Base-by-base conservation (phyloP, 2,797 vertebrate species). In the Onychomys leucogaster region DNA sequence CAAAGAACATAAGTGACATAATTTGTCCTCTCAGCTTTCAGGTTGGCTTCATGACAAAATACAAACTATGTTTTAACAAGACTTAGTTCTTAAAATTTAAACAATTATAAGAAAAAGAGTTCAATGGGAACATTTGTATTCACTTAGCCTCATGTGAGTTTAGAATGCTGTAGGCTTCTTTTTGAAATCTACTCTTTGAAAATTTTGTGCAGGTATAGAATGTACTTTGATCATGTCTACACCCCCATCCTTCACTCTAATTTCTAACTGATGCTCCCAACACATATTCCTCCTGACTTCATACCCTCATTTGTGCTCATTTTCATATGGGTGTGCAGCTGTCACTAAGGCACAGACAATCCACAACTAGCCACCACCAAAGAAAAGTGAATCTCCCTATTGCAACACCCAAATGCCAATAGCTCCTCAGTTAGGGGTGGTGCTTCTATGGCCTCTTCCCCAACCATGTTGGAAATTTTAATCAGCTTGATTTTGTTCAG, bases 1-100 rank as follows among this genome's bases (percentile, higher is more conserved):
- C 95, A 97, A 96, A 90, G 82, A 95, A 83, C 61, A 19, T 61
- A 95, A 96, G 84, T 96, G 89, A 94, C 89, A 94, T 76, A 90
- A 95, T 91, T 92, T 91, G 69, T 94, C 69, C 63, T 90, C 83
- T 94, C 69, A 95, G 87, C 43, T 55, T 93, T 83, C n/a, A 59
- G 88, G 81, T 27, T 94, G 77, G 93, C 34, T 94, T 97, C 34
- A 90, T 90, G 88, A 71, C 63, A 95, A 95, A 96, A 93, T 85
- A 43, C 49, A 96, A 92, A 78, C 29, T 96, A 7, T 80, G 61
- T 87, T 46, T 91, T 93, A 87, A 65, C 41, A 85, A 17, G 10
- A 61, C 63, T 93, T 92, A 65, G 91, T 96, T 90, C 49, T 83
- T 55, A 76, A n/a, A 73, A 81, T 77, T 93, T 94, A 57, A 96